These are phyloP conservation scores for Percopsis omiscomaycus DNA, from an alignment of 2,797 vertebrate species.

Conservation along the genomic window DNA sequence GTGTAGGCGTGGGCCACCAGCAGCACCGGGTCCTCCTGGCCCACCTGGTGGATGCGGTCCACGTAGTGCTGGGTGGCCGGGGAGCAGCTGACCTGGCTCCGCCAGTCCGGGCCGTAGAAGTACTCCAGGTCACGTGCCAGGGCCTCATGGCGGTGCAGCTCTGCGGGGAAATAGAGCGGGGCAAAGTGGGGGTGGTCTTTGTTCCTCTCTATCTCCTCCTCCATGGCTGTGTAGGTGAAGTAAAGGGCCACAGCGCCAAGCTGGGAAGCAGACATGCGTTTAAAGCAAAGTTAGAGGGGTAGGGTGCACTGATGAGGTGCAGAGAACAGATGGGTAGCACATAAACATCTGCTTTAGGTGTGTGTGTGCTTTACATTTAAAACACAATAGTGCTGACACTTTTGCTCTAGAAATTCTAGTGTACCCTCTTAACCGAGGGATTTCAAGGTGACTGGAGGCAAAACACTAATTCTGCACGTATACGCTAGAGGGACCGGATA, in stretches of 20 bases:
- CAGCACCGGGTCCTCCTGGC: slow-evolving; percentile 84
- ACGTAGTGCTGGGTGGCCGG: slow-evolving; percentile 84
- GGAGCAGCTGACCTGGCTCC: slow-evolving; percentile 80
- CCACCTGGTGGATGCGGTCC: slow-evolving; percentile 87
- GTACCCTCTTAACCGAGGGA: too few species aligned
- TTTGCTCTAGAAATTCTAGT: too few species aligned
- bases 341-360: too few species aligned
- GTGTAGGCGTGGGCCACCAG: slow-evolving; percentile 95
- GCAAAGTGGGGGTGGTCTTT: slow-evolving; percentile 86
- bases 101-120: slow-evolving; percentile 91
- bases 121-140: slow-evolving; percentile 86
- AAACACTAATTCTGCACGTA: too few species aligned
- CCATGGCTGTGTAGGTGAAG: slow-evolving; percentile 91
- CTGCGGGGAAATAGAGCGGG: slow-evolving; percentile 90
- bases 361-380: too few species aligned
- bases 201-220: slow-evolving; percentile 93
- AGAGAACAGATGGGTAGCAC: too few species aligned
- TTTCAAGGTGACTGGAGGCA: too few species aligned
- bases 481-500: too few species aligned
- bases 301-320: too few species aligned
- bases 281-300: too few species aligned
- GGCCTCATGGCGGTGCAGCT: slow-evolving; percentile 87
- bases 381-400: too few species aligned
- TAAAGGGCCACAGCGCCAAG: slow-evolving; percentile 89
- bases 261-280: slow-evolving; percentile 59